Base-by-base conservation (phyloP, 2,113 vertebrate genomes). In the Rhadina sibilatrix region DNA sequence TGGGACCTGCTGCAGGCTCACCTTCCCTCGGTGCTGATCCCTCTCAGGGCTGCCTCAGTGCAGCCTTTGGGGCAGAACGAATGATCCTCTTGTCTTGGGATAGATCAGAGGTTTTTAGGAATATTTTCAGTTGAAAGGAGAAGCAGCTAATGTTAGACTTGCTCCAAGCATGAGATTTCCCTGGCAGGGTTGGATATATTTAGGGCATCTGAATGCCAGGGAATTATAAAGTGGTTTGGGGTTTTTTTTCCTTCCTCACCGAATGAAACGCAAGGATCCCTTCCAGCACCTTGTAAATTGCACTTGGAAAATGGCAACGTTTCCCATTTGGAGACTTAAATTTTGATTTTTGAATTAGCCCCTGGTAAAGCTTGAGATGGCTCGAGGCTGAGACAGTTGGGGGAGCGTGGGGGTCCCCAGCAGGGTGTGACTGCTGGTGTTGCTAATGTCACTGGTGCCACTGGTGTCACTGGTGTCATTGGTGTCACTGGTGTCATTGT, bases 351-450 rank as follows among this genome's bases (percentile, higher is more conserved):
- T 77, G 2, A 53, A 44, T 57, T 61, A 53, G 7, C 9, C 21
- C 4, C 3, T 9, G 11, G 22, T 56, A 37, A 72, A 40, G 8
- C 37, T 56, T 11, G 54, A 53, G 52, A 19, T 6, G 12, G 23
- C 37, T 56, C 3, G 2, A 77, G 46, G n/a, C 1, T 47, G 40
- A 66, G 59, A 44, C 19, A 20, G 23, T 52, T 57, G 44, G 35
- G 28, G 56, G 59, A 30, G 49, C 0, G 1, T 5, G 27, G 2
- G 5, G 13, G 18, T 72, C 23, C 27, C 1, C 27, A 17, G 50
- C 2, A 14, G 0, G 0, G 11, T 38, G 44, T 38, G 3, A 57
- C 22, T 35, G 35, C 30, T 77, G 37, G 37, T 35, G 12, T 8
- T 4, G 47, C 47, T 64, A 0, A 7, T 24, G 12, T 33, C 12